A percentile compares a stretch with the other conserved stretches of the same genome.
Evolutionary conservation across 2,113 vertebrate genomes (phyloP).

Genomic region (Lophius piscatorius): DNA sequence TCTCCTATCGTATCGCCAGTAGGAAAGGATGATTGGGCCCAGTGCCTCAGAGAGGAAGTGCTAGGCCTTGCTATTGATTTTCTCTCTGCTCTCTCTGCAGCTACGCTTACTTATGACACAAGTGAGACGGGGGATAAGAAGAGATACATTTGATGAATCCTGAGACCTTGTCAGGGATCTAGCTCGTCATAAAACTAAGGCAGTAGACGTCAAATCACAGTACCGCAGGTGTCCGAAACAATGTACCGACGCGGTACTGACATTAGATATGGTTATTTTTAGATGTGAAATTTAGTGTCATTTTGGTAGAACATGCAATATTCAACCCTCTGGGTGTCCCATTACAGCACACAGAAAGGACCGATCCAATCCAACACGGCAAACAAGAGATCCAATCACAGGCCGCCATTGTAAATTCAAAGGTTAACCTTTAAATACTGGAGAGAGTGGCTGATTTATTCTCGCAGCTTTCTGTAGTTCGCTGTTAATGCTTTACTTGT

Average conservation of each 20-base stretch:
- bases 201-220: constrained; percentile 48
- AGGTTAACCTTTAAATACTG: constrained; percentile 60
- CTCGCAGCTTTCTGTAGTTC: constrained; percentile 49
- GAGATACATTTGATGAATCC: constrained; percentile 72
- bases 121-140: constrained; percentile 67
- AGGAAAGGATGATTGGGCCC: constrained; percentile 68
- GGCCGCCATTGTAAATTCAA: constrained; percentile 46
- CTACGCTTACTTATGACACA: constrained; percentile 74
- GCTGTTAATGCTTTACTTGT: constrained; percentile 44
- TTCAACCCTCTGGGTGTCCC: constrained; percentile 28
- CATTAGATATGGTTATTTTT: constrained; percentile 46
- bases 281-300: constrained; percentile 36
- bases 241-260: constrained; percentile 20
- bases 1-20: constrained; percentile 66
- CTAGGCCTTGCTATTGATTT: constrained; percentile 77
- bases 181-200: constrained; percentile 62
- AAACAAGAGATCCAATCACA: constrained; percentile 40
- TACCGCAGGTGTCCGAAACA: constrained; percentile 27
- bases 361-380: constrained; percentile 42
- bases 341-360: constrained; percentile 39
- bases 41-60: constrained; percentile 55
- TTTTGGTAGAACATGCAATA: constrained; percentile 40
- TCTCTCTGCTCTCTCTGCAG: constrained; percentile 59
- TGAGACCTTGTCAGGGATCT: constrained; percentile 71
- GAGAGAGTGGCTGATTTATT: constrained; percentile 51